phyloP scores from a whole-genome alignment of 2,888 invertebrate genomes.

The Sinotaia quadrata region DNA sequence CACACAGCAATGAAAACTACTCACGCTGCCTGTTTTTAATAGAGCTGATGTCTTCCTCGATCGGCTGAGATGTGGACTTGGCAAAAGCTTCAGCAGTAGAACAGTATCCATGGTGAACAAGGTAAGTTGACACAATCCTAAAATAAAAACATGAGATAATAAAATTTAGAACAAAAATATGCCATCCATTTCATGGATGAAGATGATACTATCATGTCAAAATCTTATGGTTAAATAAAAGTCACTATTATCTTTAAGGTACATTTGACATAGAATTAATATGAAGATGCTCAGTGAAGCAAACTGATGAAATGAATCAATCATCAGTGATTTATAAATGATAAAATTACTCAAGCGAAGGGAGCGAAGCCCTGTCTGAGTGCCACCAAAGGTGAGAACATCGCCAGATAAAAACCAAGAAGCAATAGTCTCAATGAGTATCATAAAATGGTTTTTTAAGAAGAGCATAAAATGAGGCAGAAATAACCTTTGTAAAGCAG shows the following conservation, averaged over 20 bases:
- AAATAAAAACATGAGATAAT: no score
- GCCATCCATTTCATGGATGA: no score
- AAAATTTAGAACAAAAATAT: no score
- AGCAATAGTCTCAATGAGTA: neutral
- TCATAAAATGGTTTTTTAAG: neutral
- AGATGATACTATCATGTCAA: no score
- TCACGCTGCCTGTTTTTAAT: slow-evolving; percentile 97
- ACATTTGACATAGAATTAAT: no score
- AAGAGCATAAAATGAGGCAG: no score
- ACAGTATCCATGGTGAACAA: slow-evolving; percentile 98
- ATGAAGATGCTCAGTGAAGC: no score
- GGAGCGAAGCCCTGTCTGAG: no score
- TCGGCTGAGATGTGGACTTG: slow-evolving; percentile 88
- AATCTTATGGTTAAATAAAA: no score
- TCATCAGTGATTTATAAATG: neutral
- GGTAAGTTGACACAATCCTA: slow-evolving; percentile 96
- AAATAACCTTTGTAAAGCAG: slow-evolving; percentile 90
- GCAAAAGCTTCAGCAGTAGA: slow-evolving; percentile 95
- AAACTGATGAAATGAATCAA: neutral
- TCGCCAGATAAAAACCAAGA: neutral
- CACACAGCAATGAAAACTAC: slow-evolving; percentile 3
- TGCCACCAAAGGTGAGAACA: no score
- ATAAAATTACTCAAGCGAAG: neutral
- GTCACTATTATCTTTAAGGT: no score
- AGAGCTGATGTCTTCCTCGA: slow-evolving; percentile 92